Evolutionary conservation across 1,140 invertebrate genomes (phyloP).

Genomic region (Diorhabda carinulata): DNA sequence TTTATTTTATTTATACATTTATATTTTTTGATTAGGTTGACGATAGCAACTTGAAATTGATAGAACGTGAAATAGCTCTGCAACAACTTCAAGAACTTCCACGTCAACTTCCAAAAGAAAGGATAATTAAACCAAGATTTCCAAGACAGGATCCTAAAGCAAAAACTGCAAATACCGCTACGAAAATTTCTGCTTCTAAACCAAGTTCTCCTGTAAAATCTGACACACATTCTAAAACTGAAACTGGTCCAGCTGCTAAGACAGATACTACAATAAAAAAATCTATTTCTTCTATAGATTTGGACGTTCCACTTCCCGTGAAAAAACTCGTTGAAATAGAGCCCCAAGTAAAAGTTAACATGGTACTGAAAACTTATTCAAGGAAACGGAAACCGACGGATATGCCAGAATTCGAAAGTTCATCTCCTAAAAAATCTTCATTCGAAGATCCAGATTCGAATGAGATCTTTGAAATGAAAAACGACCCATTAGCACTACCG

Average conservation of each 20-base stretch:
- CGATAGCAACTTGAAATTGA: constrained; percentile 34
- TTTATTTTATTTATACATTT: too few relatives aligned
- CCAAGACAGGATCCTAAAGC: not conserved
- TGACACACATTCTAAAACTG: not conserved
- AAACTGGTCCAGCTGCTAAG: not conserved
- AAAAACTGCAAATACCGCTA: not conserved
- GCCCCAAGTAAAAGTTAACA: constrained; percentile 30
- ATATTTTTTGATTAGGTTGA: constrained; percentile 8
- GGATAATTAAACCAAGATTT: constrained; percentile 5
- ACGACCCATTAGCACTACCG: constrained; percentile 11
- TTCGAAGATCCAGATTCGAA: constrained; percentile 9
- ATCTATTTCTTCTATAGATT: not conserved
- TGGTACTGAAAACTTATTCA: constrained; percentile 43
- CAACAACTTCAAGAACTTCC: constrained; percentile 44
- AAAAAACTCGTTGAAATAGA: constrained; percentile 26
- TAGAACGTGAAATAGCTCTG: constrained; percentile 43
- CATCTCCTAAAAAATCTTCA: constrained; percentile 25
- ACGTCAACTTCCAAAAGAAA: constrained; percentile 19
- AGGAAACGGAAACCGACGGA: constrained; percentile 42
- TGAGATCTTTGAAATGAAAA: constrained; percentile 19
- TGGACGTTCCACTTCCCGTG: not conserved
- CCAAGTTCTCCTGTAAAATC: not conserved
- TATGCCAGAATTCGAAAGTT: constrained; percentile 11
- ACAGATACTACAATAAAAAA: not conserved
- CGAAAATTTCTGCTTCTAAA: not conserved